Base-by-base conservation (phyloP, 1,140 invertebrate genomes). In the Eciton burchellii region DNA sequence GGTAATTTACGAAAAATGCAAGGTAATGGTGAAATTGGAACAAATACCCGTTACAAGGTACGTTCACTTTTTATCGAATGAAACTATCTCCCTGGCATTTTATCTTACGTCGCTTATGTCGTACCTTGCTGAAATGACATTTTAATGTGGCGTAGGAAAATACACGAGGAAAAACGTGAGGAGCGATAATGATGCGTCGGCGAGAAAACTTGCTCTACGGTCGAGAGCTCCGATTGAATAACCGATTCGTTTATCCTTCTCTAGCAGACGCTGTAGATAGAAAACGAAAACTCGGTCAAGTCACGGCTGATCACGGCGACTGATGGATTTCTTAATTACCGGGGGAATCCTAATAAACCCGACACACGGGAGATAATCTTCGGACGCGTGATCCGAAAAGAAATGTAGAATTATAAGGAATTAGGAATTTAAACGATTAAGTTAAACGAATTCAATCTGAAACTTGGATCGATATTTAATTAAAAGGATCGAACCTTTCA, bases 31-130 rank as follows among this genome's bases (percentile, higher is more conserved):
- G 26, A 41, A 41, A 41, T 26, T 24, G 14, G 35, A 52, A 1
- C 21, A 8, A 0, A 12, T 29, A n/a, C 35, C 16, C 2, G 41
- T 82, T 49, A 43, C 11, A n/a, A n/a, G n/a, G 24, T 72, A 79
- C 81, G 35, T 87, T 87, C 68, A 59, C 66, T 83, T 68, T 56
- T 26, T 70, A 63, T 74, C 62, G n/a, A 41, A 29, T 12, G 0
- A 9, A 49, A 12, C 16, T 45, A 72, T 81, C 74, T 52, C n/a
- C n/a, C 14, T 16, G 21, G 9, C 6, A 4, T 5, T 6, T 14
- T 29, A 35, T 35, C 35, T 35, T 6, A 35, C 26, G 83, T 82
- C 82, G 59, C 84, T 76, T 82, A 85, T 76, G 84, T 59, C 70
- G 5, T 3, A 14, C 24, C 12, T 6, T 35, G 26, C 5, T 11